These are phyloP conservation scores for Erynnis tages DNA, from an alignment of 2,888 invertebrate genomes.

Conservation along the genomic window DNA sequence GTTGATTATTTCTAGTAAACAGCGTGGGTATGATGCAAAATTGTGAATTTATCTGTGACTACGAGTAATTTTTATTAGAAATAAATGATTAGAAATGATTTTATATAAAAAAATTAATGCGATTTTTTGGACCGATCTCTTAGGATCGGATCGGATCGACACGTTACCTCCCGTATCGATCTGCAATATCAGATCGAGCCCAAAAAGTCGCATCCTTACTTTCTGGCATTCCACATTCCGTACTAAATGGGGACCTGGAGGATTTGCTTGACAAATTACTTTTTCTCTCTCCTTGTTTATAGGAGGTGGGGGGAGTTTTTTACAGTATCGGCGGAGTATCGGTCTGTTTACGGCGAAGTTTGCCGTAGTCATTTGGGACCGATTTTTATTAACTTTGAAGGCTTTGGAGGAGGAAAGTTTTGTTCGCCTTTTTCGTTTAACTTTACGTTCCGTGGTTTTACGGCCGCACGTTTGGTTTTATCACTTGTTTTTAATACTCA, in stretches of 20 bases:
- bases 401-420: slow-evolving; percentile 51
- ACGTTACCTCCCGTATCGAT: too few species aligned
- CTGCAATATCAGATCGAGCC: too few species aligned
- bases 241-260: slow-evolving; percentile 53
- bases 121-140: too few species aligned
- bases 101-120: too few species aligned
- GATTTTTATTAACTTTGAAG: slow-evolving; percentile 75
- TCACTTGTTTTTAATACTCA: slow-evolving; percentile 46
- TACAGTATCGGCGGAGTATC: slow-evolving; percentile 52
- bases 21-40: too few species aligned
- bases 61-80: too few species aligned
- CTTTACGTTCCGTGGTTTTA: slow-evolving; percentile 59
- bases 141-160: too few species aligned
- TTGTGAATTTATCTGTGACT: too few species aligned
- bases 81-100: too few species aligned
- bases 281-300: slow-evolving; percentile 69
- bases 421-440: slow-evolving; percentile 55
- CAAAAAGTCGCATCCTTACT: too few species aligned
- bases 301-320: slow-evolving; percentile 39
- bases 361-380: slow-evolving; percentile 67
- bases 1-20: too few species aligned
- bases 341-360: slow-evolving; percentile 68
- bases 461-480: slow-evolving; percentile 59
- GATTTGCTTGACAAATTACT: slow-evolving; percentile 79
- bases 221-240: slow-evolving; percentile 47